Percentiles rank a stretch among this genome's conserved stretches.
Conservation (phyloP, 2,888 invertebrate species). For the Eilema depressum region DNA sequence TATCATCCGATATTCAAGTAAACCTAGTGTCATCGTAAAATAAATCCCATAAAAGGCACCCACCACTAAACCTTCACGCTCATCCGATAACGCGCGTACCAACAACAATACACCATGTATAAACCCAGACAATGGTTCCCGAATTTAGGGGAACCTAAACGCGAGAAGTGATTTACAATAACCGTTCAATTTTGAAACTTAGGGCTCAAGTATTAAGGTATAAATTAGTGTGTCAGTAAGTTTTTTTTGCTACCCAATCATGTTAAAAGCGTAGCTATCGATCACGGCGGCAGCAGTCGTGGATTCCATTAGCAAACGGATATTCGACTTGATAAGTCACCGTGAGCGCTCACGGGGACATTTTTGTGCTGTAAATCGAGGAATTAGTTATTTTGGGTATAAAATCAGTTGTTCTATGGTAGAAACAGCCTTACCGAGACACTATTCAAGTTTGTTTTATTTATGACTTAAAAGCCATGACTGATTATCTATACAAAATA, state of each 20-base stretch:
- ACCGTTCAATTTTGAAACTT: constrained; percentile 28
- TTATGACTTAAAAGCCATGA: no score
- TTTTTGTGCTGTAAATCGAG: constrained; percentile 13
- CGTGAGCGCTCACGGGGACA: constrained; percentile 5
- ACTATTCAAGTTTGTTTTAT: no score
- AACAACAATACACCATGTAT: constrained; percentile 44
- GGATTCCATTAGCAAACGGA: constrained; percentile 48
- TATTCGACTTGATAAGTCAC: constrained; percentile 43
- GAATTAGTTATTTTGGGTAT: not conserved
- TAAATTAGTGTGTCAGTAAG: constrained; percentile 37
- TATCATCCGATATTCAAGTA: not conserved
- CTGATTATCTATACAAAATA: no score
- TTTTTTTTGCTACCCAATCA: constrained; percentile 46
- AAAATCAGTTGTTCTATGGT: not conserved
- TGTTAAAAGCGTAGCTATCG: constrained; percentile 52
- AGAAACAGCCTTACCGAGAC: not conserved
- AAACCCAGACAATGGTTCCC: constrained; percentile 47
- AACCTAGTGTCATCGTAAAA: not conserved
- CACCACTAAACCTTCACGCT: constrained; percentile 7
- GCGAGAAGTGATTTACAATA: constrained; percentile 14
- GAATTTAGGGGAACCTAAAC: constrained; percentile 37
- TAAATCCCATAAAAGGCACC: constrained; percentile 3
- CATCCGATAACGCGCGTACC: constrained; percentile 10
- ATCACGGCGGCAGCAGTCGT: constrained; percentile 41
- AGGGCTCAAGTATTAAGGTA: constrained; percentile 28